These are phyloP conservation scores for Martes martes DNA, from an alignment of 2,113 vertebrate species.

Conservation along the genomic window DNA sequence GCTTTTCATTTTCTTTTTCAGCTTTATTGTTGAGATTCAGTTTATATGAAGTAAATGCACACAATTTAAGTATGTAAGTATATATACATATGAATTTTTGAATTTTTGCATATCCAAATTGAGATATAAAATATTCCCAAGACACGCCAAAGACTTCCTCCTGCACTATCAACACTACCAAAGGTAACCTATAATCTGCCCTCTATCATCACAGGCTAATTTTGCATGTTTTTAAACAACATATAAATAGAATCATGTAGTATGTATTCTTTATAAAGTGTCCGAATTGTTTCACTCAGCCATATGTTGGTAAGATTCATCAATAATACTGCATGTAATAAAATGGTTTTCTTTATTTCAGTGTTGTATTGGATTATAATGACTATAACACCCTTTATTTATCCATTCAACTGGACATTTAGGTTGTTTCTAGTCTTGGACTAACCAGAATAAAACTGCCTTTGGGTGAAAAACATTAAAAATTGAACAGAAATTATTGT, in stretches of 20 bases:
- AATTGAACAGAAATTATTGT: not conserved
- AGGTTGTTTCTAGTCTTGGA: not conserved
- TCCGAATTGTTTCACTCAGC: not conserved
- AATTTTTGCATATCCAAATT: not conserved
- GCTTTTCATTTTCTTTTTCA: not conserved
- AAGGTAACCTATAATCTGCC: not conserved
- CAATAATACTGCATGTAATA: not conserved
- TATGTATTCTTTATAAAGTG: not conserved
- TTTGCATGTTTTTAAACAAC: not conserved
- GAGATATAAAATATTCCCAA: not conserved
- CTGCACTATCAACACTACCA: not conserved
- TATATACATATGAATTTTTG: not conserved
- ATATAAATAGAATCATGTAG: not conserved
- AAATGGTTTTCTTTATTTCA: not conserved
- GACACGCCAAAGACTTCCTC: not conserved
- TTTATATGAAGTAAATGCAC: not conserved
- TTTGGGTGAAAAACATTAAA: not conserved
- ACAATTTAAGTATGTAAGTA: not conserved
- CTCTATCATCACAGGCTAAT: not conserved
- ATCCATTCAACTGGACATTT: not conserved
- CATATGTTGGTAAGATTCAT: not conserved
- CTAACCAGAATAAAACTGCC: not conserved
- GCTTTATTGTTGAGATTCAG: not conserved
- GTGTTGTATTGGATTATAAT: not conserved
- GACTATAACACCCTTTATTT: not conserved